Percentiles rank a stretch among this genome's conserved stretches.
These are phyloP conservation scores for Thalpophila matura DNA, from an alignment of 2,888 invertebrate genomes.

Conservation along the genomic window DNA sequence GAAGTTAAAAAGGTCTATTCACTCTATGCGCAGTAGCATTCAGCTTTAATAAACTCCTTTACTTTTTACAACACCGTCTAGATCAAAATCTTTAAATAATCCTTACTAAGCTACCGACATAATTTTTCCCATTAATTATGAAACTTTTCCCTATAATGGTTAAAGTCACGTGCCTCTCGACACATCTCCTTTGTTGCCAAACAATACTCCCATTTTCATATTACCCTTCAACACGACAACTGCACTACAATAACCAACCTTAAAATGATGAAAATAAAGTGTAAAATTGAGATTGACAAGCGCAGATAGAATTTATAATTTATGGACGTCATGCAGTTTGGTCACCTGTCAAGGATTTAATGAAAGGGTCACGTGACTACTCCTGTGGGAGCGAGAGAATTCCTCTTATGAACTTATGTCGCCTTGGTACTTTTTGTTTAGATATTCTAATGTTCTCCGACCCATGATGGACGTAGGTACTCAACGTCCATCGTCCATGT, in stretches of 20 bases:
- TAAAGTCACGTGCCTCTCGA: constrained; percentile 76
- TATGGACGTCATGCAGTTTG: constrained; percentile 66
- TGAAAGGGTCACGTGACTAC: constrained; percentile 71
- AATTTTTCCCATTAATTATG: constrained; percentile 76
- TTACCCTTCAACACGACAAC: constrained; percentile 9
- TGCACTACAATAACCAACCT: constrained; percentile 3
- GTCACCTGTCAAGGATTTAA: constrained; percentile 78
- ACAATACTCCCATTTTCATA: constrained; percentile 64
- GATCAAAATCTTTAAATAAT: constrained; percentile 21
- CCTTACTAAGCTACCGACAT: constrained; percentile 39
- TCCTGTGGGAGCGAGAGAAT: constrained; percentile 49
- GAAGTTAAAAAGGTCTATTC: too few species aligned
- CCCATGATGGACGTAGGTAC: too few species aligned
- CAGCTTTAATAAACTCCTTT: too few species aligned
- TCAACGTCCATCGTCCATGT: too few species aligned
- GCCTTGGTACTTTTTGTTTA: constrained; percentile 52
- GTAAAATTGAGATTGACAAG: background rate
- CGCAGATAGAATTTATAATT: constrained; percentile 21
- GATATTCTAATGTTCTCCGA: constrained; percentile 46
- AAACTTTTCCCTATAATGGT: constrained; percentile 72
- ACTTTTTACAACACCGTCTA: background rate
- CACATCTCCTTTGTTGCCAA: constrained; percentile 73
- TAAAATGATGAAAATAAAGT: background rate
- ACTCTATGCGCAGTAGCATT: too few species aligned
- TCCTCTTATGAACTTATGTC: constrained; percentile 33